These are phyloP conservation scores for Corvus cornix DNA, from an alignment of 2,113 vertebrate species.

Conservation along the genomic window DNA sequence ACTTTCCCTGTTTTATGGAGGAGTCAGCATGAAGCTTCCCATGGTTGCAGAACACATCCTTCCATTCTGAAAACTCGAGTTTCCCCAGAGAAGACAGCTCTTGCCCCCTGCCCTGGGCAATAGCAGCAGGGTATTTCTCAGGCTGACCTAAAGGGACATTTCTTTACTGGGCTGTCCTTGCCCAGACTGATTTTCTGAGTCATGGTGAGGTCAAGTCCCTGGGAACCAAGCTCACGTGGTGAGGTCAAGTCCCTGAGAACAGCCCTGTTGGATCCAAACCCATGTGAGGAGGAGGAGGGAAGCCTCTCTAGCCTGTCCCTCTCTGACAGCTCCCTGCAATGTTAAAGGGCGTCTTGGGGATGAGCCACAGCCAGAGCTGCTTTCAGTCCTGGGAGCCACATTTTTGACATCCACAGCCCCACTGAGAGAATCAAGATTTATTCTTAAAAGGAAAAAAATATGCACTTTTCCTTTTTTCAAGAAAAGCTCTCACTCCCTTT, in stretches of 20 bases:
- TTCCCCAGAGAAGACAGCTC: neutral
- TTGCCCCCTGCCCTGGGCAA: neutral
- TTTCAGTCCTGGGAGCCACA: neutral
- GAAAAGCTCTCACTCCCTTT: neutral
- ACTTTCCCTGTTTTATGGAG: neutral
- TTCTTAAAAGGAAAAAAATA: neutral
- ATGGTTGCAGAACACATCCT: neutral
- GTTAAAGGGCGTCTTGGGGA: neutral
- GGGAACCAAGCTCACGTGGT: neutral
- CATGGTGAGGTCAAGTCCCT: neutral
- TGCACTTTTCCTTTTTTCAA: neutral
- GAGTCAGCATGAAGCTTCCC: neutral
- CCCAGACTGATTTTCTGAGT: neutral
- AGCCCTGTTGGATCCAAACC: fast-evolving
- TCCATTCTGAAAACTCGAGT: neutral
- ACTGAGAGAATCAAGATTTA: neutral
- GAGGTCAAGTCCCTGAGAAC: neutral
- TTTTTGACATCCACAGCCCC: neutral
- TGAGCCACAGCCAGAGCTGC: neutral
- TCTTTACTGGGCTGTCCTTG: neutral
- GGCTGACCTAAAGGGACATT: neutral
- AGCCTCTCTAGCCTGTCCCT: fast-evolving
- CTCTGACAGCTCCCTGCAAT: neutral
- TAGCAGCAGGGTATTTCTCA: neutral
- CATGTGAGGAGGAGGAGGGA: neutral